These are phyloP conservation scores for Fukomys damarensis DNA, from an alignment of 2,113 vertebrate species.

Conservation along the genomic window DNA sequence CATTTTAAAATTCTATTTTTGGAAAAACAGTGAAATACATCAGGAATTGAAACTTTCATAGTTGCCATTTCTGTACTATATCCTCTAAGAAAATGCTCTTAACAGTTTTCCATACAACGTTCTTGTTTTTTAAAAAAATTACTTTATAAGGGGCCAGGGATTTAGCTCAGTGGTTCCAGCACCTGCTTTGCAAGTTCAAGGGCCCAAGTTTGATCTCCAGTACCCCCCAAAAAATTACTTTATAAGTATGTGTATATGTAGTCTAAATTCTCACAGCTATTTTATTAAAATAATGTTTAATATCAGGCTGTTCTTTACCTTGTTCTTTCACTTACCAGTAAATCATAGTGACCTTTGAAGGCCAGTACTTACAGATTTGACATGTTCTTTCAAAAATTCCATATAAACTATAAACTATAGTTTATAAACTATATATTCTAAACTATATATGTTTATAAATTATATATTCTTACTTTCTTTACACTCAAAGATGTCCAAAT, in stretches of 20 bases:
- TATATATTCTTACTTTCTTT: not conserved
- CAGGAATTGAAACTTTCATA: not conserved
- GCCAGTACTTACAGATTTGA: not conserved
- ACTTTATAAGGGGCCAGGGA: not conserved
- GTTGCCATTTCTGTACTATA: not conserved
- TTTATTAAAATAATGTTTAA: not conserved
- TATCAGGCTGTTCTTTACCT: not conserved
- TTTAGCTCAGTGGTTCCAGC: no score
- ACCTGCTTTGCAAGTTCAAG: no score
- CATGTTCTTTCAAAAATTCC: no score
- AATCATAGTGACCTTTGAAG: not conserved
- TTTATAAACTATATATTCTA: no score
- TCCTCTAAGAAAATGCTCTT: not conserved
- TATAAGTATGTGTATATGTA: not conserved
- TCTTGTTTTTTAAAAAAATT: not conserved
- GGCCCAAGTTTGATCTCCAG: no score
- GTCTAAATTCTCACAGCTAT: not conserved
- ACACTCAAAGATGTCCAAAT: not conserved
- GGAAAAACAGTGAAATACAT: not conserved
- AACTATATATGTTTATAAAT: no score
- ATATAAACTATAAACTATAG: no score
- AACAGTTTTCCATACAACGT: not conserved
- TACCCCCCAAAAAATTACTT: no score
- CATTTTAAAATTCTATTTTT: not conserved
- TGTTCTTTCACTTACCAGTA: not conserved